A percentile compares a stretch with the other conserved stretches of the same genome.
Evolutionary conservation across 2,888 invertebrate genomes (phyloP).

Genomic region (Scelioninae gen. 1): DNA sequence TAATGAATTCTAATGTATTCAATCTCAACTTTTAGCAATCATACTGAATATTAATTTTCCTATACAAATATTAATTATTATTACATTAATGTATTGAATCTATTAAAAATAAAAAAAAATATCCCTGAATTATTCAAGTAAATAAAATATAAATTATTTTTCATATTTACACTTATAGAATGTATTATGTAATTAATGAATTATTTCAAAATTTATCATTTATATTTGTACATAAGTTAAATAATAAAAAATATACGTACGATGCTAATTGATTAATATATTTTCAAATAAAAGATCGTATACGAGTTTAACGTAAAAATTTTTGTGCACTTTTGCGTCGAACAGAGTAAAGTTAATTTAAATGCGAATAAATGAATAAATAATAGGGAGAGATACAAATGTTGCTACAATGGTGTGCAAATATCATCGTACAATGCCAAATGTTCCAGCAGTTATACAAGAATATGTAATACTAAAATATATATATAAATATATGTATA

Average conservation of each 20-base stretch:
- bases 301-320: slow-evolving; percentile 38
- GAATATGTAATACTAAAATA: slow-evolving; percentile 63
- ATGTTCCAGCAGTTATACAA: slow-evolving; percentile 67
- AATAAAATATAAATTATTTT: too few relatives aligned
- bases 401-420: slow-evolving; percentile 60
- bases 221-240: slow-evolving; percentile 16
- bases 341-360: neutral
- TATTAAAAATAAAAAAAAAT: too few relatives aligned
- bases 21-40: too few relatives aligned
- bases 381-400: slow-evolving; percentile 21
- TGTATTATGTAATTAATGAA: neutral
- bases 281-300: slow-evolving; percentile 37
- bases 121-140: too few relatives aligned
- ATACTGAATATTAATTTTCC: too few relatives aligned
- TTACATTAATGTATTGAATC: too few relatives aligned
- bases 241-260: slow-evolving; percentile 25
- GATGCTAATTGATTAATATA: slow-evolving; percentile 42
- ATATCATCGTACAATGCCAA: slow-evolving; percentile 65
- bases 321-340: slow-evolving; percentile 14
- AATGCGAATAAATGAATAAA: slow-evolving; percentile 9
- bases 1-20: too few relatives aligned
- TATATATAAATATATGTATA: slow-evolving; percentile 56
- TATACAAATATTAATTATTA: too few relatives aligned
- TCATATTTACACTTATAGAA: neutral
- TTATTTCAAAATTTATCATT: slow-evolving; percentile 17